phyloP scores from a whole-genome alignment of 2,113 vertebrate species.

The Danionella cerebrum region DNA sequence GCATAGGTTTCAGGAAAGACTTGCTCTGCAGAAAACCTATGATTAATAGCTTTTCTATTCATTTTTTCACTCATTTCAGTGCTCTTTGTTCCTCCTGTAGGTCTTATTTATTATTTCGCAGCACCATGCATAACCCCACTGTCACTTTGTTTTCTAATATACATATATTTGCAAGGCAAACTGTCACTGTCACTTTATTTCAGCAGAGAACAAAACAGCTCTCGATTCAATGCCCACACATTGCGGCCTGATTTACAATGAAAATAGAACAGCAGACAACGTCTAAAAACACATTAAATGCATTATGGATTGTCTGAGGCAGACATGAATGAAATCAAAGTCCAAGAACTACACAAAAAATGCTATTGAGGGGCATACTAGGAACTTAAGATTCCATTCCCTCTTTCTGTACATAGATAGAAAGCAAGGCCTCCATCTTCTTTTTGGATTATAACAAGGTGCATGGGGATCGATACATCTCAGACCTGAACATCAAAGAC shows the following conservation, averaged over 20 bases:
- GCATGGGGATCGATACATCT: background rate
- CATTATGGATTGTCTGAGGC: slow-evolving; percentile 5
- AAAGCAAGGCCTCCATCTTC: background rate
- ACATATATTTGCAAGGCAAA: background rate
- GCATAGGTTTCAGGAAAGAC: background rate
- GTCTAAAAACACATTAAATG: slow-evolving; percentile 1
- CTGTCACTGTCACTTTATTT: background rate
- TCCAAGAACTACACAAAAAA: background rate
- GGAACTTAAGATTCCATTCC: background rate
- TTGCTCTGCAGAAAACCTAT: background rate
- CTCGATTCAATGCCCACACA: slow-evolving; percentile 11
- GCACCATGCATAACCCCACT: background rate
- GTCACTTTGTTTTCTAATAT: background rate
- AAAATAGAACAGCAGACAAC: background rate
- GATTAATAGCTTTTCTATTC: background rate
- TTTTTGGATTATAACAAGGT: background rate
- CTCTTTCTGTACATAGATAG: background rate
- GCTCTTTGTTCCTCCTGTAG: background rate
- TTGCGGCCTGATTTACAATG: background rate
- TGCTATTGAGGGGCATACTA: background rate
- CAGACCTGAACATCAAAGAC: background rate
- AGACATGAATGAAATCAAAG: slow-evolving; percentile 29
- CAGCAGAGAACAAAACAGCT: background rate
- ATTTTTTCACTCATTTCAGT: background rate
- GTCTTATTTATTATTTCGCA: background rate